A percentile compares a stretch with the other conserved stretches of the same genome.
Conservation (phyloP, 2,888 invertebrate species). For the Fissipunctia ypsillon region DNA sequence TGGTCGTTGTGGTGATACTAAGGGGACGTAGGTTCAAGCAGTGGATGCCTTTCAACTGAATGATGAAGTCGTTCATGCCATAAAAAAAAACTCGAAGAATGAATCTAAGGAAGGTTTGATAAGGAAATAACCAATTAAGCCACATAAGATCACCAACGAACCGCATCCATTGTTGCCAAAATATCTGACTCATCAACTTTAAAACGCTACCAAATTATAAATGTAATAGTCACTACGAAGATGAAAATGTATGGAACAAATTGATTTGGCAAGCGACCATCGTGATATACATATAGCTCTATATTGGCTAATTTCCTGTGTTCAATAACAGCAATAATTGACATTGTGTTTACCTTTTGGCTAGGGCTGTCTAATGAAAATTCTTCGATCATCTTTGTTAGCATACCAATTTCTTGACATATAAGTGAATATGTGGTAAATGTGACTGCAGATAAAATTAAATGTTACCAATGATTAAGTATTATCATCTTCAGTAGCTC, state of each 20-base stretch:
- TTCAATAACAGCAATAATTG: conserved; percentile 54
- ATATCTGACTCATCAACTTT: conserved; percentile 21
- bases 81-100: too few relatives aligned
- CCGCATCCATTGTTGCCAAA: background rate
- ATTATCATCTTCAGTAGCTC: background rate
- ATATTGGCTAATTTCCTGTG: conserved; percentile 65
- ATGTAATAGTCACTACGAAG: conserved; percentile 6
- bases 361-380: conserved; percentile 38
- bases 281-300: conserved; percentile 53
- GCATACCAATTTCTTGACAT: background rate
- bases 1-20: too few relatives aligned
- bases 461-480: background rate
- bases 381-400: background rate
- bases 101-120: too few relatives aligned
- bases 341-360: conserved; percentile 62
- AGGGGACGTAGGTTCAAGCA: too few relatives aligned
- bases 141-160: background rate
- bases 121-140: background rate
- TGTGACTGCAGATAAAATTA: too few relatives aligned
- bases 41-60: too few relatives aligned
- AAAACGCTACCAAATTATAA: conserved; percentile 18
- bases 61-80: too few relatives aligned
- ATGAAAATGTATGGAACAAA: conserved; percentile 41
- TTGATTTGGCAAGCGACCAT: conserved; percentile 59
- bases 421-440: background rate